These are phyloP conservation scores for Petrolisthes cinctipes DNA, from an alignment of 2,888 invertebrate genomes.

Conservation along the genomic window DNA sequence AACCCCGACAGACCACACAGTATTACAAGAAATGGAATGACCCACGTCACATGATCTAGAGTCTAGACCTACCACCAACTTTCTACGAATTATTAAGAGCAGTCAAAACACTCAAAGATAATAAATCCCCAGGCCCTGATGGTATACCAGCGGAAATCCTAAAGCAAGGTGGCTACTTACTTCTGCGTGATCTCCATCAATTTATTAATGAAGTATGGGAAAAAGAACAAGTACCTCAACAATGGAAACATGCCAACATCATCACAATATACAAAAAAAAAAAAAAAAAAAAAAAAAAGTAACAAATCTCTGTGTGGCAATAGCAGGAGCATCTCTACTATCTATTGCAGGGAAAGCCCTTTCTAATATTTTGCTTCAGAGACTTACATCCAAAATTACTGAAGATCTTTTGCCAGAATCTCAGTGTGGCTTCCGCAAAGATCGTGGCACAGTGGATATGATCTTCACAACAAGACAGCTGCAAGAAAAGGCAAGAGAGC, in stretches of 20 bases:
- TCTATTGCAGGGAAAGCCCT: background rate
- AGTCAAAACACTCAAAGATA: background rate
- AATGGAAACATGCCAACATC: background rate
- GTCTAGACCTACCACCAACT: background rate
- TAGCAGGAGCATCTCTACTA: background rate
- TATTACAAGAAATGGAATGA: background rate
- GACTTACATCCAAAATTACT: background rate
- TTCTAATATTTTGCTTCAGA: background rate
- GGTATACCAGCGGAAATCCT: background rate
- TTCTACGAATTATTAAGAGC: background rate
- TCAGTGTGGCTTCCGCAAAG: constrained; percentile 26
- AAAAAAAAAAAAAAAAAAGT: no score
- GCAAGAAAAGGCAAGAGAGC: background rate
- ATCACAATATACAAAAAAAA: background rate
- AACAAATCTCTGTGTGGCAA: background rate
- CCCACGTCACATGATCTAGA: background rate
- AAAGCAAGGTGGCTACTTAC: background rate
- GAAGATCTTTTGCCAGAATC: background rate
- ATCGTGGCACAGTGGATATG: constrained; percentile 21
- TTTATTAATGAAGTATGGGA: background rate
- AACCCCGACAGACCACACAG: background rate
- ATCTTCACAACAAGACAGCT: constrained; percentile 1
- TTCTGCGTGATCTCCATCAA: background rate
- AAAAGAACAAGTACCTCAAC: background rate
- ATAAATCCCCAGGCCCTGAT: background rate